Conservation (phyloP, 2,797 vertebrate genomes). For the Sparus aurata region DNA sequence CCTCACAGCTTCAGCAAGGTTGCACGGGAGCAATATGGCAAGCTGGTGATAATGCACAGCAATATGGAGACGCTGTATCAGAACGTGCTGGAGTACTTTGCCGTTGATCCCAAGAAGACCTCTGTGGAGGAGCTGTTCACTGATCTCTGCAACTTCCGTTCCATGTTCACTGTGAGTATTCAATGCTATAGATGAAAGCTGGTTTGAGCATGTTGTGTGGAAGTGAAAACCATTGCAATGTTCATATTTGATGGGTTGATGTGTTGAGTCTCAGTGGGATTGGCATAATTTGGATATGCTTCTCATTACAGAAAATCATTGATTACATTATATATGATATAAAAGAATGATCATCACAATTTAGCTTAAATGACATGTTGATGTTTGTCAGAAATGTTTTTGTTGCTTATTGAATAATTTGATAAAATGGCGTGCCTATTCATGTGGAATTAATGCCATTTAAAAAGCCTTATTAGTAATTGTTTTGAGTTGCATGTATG, state of each 20-base stretch:
- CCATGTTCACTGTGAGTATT: constrained; percentile 91
- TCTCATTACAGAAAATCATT: not conserved
- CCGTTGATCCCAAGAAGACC: constrained; percentile 94
- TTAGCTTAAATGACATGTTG: not conserved
- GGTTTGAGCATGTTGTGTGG: not conserved
- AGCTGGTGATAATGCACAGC: constrained; percentile 89
- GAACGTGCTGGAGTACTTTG: constrained; percentile 91
- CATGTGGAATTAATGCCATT: not conserved
- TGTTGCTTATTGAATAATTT: not conserved
- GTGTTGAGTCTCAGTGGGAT: not conserved
- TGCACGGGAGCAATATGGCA: constrained; percentile 91
- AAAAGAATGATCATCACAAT: not conserved
- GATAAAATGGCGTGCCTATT: not conserved
- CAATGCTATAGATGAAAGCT: not conserved
- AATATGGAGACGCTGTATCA: constrained; percentile 93
- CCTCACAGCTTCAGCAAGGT: constrained; percentile 90
- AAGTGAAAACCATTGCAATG: not conserved
- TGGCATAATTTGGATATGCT: not conserved
- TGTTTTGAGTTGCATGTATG: not conserved
- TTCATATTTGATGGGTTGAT: not conserved
- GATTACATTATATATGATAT: not conserved
- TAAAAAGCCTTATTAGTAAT: not conserved
- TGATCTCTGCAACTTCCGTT: constrained; percentile 95
- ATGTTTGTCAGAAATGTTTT: not conserved
- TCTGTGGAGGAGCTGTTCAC: constrained; percentile 95